A percentile compares a stretch with the other conserved stretches of the same genome.
Evolutionary conservation across 2,888 invertebrate species (phyloP).

Genomic region (Heliconius erato): DNA sequence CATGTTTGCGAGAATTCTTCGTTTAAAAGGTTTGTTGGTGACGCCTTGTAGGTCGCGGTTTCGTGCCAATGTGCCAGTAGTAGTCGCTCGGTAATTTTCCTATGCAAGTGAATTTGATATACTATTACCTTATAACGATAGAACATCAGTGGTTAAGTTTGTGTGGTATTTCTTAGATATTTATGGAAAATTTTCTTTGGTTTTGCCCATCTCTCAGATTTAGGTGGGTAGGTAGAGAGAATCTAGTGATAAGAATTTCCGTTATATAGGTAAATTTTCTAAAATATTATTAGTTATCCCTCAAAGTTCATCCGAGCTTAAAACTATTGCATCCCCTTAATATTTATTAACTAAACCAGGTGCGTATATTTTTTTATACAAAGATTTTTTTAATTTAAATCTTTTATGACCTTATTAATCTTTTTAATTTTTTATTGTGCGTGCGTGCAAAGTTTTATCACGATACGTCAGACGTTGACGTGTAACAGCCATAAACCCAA

Average conservation of each 20-base stretch:
- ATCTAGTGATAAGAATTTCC: too few relatives aligned
- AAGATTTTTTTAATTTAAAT: not conserved
- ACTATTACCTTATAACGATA: slow-evolving; percentile 13
- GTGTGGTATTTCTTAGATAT: too few relatives aligned
- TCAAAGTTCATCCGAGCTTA: too few relatives aligned
- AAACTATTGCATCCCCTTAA: too few relatives aligned
- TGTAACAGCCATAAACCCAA: too few relatives aligned
- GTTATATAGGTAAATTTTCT: too few relatives aligned
- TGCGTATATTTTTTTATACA: too few relatives aligned
- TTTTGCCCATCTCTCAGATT: too few relatives aligned
- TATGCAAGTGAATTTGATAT: slow-evolving; percentile 35
- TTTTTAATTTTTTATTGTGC: not conserved
- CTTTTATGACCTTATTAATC: not conserved
- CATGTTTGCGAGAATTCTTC: not conserved
- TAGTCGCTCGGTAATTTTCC: slow-evolving; percentile 42
- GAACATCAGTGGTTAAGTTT: not conserved
- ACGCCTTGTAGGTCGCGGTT: slow-evolving; percentile 38
- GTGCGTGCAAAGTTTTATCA: slow-evolving; percentile 3
- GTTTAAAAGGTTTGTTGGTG: not conserved
- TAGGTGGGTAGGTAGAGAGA: too few relatives aligned
- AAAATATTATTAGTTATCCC: too few relatives aligned
- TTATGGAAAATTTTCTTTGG: too few relatives aligned
- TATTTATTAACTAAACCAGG: too few relatives aligned
- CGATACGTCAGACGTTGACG: not conserved
- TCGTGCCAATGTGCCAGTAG: slow-evolving; percentile 23